phyloP scores from a whole-genome alignment of 2,888 invertebrate species.

The Cantharis lateralis region DNA sequence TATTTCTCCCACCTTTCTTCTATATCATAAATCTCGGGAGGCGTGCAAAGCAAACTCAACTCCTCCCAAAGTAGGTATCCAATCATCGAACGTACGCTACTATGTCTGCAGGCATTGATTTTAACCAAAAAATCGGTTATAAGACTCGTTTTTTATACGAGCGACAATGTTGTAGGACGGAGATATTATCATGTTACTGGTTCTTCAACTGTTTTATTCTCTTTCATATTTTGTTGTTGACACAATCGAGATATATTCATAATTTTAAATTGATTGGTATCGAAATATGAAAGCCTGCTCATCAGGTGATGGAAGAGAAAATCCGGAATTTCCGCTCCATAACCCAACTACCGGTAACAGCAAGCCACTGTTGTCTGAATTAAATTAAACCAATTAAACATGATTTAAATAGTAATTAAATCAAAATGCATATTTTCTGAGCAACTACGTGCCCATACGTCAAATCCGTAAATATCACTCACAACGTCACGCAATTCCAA shows the following conservation, averaged over 20 bases:
- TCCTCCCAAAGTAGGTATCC: slow-evolving; percentile 23
- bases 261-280: neutral
- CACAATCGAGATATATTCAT: neutral
- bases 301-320: no score
- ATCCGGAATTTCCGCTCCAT: neutral
- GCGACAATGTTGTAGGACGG: slow-evolving; percentile 7
- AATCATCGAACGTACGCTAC: slow-evolving; percentile 21
- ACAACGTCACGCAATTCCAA: neutral
- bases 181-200: slow-evolving; percentile 22
- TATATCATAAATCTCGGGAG: slow-evolving; percentile 28
- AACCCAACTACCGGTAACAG: neutral
- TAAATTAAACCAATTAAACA: neutral
- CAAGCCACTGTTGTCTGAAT: neutral
- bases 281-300: no score
- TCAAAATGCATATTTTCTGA: neutral
- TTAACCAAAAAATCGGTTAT: slow-evolving; percentile 16
- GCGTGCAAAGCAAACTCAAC: slow-evolving; percentile 20
- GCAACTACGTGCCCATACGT: neutral
- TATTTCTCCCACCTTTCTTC: slow-evolving; percentile 17
- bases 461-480: neutral
- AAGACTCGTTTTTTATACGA: slow-evolving; percentile 15
- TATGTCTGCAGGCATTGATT: slow-evolving; percentile 25
- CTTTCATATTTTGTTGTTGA: neutral
- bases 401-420: neutral
- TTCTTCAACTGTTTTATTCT: slow-evolving; percentile 11